A percentile compares a stretch with the other conserved stretches of the same genome.
These are phyloP conservation scores for Drosophila pectinifera DNA, from an alignment of 1,140 invertebrate genomes.

Conservation along the genomic window DNA sequence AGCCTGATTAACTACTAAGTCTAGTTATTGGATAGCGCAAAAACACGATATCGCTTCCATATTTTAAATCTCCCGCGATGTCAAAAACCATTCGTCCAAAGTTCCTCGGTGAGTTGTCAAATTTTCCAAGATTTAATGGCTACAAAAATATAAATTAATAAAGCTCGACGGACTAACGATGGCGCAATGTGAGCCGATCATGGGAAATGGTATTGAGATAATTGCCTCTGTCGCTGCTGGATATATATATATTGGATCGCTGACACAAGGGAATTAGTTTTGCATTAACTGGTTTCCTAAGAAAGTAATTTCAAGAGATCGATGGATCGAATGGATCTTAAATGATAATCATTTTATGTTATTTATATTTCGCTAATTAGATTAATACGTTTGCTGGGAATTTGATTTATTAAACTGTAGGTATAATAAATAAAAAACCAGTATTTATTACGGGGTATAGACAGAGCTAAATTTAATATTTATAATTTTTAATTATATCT, in stretches of 20 bases:
- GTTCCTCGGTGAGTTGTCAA: slow-evolving; percentile 10
- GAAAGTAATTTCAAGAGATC: slow-evolving; percentile 4
- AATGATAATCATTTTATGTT: not conserved
- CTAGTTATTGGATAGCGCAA: slow-evolving; percentile 5
- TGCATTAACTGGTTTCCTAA: slow-evolving; percentile 4
- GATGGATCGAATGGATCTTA: not conserved
- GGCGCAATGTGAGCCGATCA: slow-evolving; percentile 7
- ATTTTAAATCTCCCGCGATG: slow-evolving; percentile 4
- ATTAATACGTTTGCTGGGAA: not conserved
- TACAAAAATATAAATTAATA: slow-evolving; percentile 25
- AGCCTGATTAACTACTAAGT: slow-evolving; percentile 47
- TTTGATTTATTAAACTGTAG: not conserved
- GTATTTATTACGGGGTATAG: not conserved
- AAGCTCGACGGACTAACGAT: slow-evolving; percentile 14
- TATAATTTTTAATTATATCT: not conserved
- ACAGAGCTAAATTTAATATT: not conserved
- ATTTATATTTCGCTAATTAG: slow-evolving; percentile 1
- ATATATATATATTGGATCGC: slow-evolving; percentile 4
- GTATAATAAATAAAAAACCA: not conserved
- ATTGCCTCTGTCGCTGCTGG: slow-evolving; percentile 4
- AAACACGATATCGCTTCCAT: slow-evolving; percentile 3
- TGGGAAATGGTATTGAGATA: slow-evolving; percentile 12
- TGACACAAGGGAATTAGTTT: slow-evolving; percentile 22
- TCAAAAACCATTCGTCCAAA: not conserved
- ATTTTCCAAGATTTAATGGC: slow-evolving; percentile 33